Evolutionary conservation across 2,113 vertebrate genomes (phyloP).

Genomic region (Acanthisitta chloris): DNA sequence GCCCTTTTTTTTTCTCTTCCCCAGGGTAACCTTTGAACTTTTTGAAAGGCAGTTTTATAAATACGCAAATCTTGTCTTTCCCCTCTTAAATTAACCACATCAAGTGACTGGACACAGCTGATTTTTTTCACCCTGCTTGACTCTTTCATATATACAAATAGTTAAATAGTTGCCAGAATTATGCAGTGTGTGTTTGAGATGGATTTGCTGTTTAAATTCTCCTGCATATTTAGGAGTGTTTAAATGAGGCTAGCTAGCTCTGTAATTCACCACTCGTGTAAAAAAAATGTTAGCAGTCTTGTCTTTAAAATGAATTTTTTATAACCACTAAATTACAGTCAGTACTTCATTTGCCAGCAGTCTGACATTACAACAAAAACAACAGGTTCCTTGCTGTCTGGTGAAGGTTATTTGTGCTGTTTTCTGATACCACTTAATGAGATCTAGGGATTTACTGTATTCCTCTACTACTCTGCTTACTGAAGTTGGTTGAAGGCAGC

Average conservation of each 20-base stretch:
- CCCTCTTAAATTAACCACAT: neutral
- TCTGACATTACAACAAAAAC: constrained; percentile 37
- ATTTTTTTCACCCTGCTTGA: constrained; percentile 13
- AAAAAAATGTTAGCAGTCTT: neutral
- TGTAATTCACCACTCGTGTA: constrained; percentile 17
- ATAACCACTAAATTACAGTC: constrained; percentile 34
- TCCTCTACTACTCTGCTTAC: neutral
- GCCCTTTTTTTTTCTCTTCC: neutral
- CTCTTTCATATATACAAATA: constrained; percentile 17
- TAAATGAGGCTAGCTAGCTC: constrained; percentile 26
- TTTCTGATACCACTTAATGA: constrained; percentile 20
- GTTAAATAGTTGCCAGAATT: constrained; percentile 44
- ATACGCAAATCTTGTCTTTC: neutral
- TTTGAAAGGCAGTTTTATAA: neutral
- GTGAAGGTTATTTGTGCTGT: constrained; percentile 21
- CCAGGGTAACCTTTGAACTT: neutral
- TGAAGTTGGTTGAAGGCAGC: neutral
- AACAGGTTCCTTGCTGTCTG: constrained; percentile 56
- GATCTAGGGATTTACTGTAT: constrained; percentile 21
- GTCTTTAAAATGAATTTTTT: constrained; percentile 59
- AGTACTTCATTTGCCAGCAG: constrained; percentile 28
- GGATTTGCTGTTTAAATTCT: constrained; percentile 37
- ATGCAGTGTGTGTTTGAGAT: neutral
- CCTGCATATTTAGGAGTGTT: constrained; percentile 53
- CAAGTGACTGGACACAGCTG: neutral